Percentiles rank a stretch among this genome's conserved stretches.
phyloP scores from a whole-genome alignment of 1,140 invertebrate genomes.

The Euwallacea fornicatus region DNA sequence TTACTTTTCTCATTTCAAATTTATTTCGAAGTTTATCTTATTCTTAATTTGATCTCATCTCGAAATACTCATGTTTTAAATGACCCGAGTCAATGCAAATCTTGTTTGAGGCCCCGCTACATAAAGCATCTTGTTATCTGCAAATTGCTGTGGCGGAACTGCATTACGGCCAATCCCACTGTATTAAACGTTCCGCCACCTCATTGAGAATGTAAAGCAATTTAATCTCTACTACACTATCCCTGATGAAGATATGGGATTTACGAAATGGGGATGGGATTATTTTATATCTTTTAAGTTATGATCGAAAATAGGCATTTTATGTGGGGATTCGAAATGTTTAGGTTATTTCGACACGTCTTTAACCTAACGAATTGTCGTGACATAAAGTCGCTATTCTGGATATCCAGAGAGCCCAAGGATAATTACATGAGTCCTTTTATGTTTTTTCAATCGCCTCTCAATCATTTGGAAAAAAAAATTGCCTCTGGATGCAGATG shows the following conservation, averaged over 20 bases:
- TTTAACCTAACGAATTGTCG: too few species aligned
- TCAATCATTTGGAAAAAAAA: too few species aligned
- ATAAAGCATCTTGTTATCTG: constrained; percentile 34
- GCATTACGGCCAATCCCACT: constrained; percentile 19
- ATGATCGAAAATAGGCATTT: too few species aligned
- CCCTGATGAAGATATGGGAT: neutral
- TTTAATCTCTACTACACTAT: constrained; percentile 11
- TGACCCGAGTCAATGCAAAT: constrained; percentile 25
- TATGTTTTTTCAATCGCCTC: too few species aligned
- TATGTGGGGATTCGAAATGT: too few species aligned
- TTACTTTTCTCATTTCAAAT: constrained; percentile 13
- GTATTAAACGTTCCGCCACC: constrained; percentile 20
- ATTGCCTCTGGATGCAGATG: too few species aligned
- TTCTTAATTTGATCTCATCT: neutral
- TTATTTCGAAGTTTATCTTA: neutral
- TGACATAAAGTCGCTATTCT: too few species aligned
- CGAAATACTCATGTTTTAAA: constrained; percentile 9
- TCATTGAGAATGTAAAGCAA: constrained; percentile 23
- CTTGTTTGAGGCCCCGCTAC: constrained; percentile 20
- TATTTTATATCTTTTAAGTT: too few species aligned
- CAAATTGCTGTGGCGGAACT: constrained; percentile 29
- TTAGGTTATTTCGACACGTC: too few species aligned
- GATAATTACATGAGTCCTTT: too few species aligned
- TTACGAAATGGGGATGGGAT: neutral
- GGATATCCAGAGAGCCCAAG: too few species aligned